phyloP scores from a whole-genome alignment of 2,888 invertebrate genomes.

The Sisyra nigra region DNA sequence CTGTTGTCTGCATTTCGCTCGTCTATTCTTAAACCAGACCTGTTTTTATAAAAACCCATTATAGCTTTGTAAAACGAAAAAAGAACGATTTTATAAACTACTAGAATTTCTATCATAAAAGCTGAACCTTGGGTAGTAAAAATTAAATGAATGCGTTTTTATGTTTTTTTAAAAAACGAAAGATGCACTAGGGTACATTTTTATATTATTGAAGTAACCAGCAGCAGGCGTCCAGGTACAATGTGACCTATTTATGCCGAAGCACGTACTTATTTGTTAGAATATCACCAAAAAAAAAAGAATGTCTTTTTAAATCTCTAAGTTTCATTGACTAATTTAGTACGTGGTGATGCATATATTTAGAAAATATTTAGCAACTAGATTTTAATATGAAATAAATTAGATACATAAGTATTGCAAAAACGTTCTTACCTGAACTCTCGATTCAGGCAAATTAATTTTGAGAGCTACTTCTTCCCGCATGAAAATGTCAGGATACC shows the following conservation, averaged over 20 bases:
- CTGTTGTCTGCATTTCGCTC: constrained; percentile 53
- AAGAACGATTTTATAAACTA: not conserved
- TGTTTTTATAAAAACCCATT: constrained; percentile 19
- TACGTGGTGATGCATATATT: not conserved
- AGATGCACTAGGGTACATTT: not conserved
- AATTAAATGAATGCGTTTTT: not conserved
- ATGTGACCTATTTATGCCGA: too few relatives aligned
- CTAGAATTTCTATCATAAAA: too few relatives aligned
- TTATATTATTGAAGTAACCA: not conserved
- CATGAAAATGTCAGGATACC: constrained; percentile 99
- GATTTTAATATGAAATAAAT: too few relatives aligned
- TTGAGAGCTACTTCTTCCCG: constrained; percentile 95
- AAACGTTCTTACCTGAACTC: constrained; percentile 70
- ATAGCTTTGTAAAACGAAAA: not conserved
- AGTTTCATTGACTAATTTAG: not conserved
- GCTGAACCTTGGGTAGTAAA: not conserved
- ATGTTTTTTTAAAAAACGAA: not conserved
- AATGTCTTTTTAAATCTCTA: not conserved
- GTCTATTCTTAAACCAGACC: constrained; percentile 60
- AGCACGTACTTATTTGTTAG: not conserved
- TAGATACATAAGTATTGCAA: too few relatives aligned
- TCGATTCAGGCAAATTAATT: constrained; percentile 91
- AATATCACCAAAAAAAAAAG: not conserved
- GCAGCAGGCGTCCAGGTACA: too few relatives aligned
- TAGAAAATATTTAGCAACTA: not conserved